Evolutionary conservation across 1,140 invertebrate genomes (phyloP), one percentile per base, ranked within the genome.

Genomic region (Melanaphis sacchari): DNA sequence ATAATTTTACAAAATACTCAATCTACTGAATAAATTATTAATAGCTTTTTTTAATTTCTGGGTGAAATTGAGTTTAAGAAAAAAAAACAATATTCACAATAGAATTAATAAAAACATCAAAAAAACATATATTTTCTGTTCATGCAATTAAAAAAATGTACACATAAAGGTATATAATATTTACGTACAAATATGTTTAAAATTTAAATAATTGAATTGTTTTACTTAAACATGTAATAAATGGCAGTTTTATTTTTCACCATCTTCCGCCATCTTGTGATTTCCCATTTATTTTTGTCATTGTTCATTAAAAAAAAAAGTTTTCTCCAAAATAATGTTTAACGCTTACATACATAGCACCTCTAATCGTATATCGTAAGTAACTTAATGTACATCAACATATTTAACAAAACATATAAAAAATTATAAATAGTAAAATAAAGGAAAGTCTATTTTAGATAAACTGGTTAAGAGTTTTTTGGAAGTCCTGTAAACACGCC

Each of bases 401-500:
- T 66, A 6, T 54, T 66, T 59, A 90, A 90, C 89, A 90, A 66
- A 66, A n/a, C n/a, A 89, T 36, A 66, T 11, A 54, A 89, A 66
- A 40, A 59, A 31, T 59, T 59, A 41, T 90, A 90, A 43, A 54
- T 84, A 82, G 9, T 40, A 11, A 41, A 84, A 84, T 84, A 31
- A 84, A 15, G 24, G 3, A 11, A 5, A 66, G 26, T 66, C 0
- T 4, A 4, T 90, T 66, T 94, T 95, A 97, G 93, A 97, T 97
- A 94, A 97, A 97, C 95, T 97, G 96, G 93, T 97, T 97, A 52
- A 98, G 96, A 94, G 97, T 97, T 95, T 97, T 97, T 95, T 98
- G 97, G 95, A 98, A 98, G 95, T 98, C 97, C 95, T 98, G 97
- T 93, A 99, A 96, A 95, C 97, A 98, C 41, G 97, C 97, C 84